These are phyloP conservation scores for Lochmaea capreae DNA, from an alignment of 2,888 invertebrate species.

Conservation along the genomic window DNA sequence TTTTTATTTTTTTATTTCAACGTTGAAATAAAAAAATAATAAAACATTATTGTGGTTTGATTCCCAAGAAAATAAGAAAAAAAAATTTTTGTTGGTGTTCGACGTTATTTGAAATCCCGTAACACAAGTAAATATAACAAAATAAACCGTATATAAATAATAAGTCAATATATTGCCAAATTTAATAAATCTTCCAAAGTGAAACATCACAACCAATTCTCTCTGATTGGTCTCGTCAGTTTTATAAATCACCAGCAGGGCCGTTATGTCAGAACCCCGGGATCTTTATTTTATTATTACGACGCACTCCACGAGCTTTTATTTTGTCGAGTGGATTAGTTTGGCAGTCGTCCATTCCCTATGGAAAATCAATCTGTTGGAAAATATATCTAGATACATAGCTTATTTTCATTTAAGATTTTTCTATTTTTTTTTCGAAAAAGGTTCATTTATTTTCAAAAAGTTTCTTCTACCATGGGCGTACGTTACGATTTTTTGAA, in stretches of 20 bases:
- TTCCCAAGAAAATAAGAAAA: too few species aligned
- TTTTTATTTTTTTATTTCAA: too few species aligned
- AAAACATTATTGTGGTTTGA: too few species aligned
- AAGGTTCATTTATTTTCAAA: too few species aligned
- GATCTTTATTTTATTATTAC: conserved; percentile 22
- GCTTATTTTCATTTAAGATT: too few species aligned
- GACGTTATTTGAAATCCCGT: not conserved
- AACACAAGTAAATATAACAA: not conserved
- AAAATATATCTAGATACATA: not conserved
- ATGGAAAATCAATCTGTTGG: not conserved
- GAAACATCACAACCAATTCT: conserved; percentile 6
- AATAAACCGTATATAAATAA: not conserved
- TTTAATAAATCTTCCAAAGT: not conserved
- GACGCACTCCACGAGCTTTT: not conserved
- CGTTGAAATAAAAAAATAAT: too few species aligned
- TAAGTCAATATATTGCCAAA: not conserved
- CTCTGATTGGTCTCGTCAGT: conserved; percentile 9
- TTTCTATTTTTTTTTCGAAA: too few species aligned
- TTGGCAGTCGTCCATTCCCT: not conserved
- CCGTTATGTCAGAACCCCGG: conserved; percentile 23
- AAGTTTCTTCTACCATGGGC: too few species aligned
- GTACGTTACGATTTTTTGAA: too few species aligned
- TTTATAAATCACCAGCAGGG: conserved; percentile 16
- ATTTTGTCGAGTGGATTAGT: conserved; percentile 5
- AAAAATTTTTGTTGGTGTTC: too few species aligned